Conservation (phyloP, 2,113 vertebrate species). For the Chaetura pelagica region DNA sequence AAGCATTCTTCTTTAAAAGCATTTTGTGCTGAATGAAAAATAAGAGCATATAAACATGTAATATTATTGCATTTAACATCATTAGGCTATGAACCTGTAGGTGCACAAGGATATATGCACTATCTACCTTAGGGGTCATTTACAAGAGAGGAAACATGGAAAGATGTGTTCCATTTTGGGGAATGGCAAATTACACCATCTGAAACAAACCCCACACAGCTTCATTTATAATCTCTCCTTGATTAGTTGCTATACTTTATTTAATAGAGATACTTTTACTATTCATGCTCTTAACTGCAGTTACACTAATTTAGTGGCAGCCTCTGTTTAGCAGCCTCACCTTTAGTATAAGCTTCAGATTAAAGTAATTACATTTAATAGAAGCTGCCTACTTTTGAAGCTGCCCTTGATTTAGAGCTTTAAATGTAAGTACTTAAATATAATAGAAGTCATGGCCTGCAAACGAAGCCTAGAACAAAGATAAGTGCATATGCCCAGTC, state of each 20-base stretch:
- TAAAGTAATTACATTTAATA: conserved; percentile 61
- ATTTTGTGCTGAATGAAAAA: background rate
- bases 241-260: background rate
- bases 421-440: conserved; percentile 54
- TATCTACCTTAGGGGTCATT: background rate
- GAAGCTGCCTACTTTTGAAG: conserved; percentile 3
- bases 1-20: background rate
- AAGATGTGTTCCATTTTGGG: background rate
- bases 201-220: background rate
- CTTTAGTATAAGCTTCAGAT: conserved; percentile 31
- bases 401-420: conserved; percentile 46
- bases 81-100: background rate
- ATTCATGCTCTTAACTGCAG: background rate
- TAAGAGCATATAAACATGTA: background rate
- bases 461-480: conserved; percentile 28
- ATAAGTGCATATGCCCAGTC: background rate
- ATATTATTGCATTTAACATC: background rate
- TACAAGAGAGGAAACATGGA: background rate
- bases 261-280: background rate
- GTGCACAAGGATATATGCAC: background rate
- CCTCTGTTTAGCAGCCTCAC: conserved; percentile 45
- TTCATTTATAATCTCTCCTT: conserved; percentile 9
- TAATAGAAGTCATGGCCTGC: conserved; percentile 47
- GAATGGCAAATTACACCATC: background rate
- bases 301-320: conserved; percentile 21